Evolutionary conservation across 2,888 invertebrate genomes (phyloP).

Genomic region (Eristalis intricaria): DNA sequence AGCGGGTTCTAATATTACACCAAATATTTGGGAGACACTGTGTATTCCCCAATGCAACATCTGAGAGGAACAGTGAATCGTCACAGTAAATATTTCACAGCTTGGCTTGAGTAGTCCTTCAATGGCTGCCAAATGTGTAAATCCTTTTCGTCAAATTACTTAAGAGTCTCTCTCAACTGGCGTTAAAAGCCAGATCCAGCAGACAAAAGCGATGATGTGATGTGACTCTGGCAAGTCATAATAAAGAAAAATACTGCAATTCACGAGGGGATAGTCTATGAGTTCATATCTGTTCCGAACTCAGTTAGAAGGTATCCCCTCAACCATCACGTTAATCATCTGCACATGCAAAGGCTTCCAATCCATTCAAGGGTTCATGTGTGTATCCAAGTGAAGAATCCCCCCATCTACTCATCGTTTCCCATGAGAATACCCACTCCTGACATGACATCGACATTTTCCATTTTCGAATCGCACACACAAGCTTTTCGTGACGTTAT

Average conservation of each 20-base stretch:
- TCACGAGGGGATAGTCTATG: background rate
- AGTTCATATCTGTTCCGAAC: background rate
- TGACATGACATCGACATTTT: background rate
- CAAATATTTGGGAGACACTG: too few relatives aligned
- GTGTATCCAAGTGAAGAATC: background rate
- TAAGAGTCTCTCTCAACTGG: background rate
- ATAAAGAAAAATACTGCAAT: background rate
- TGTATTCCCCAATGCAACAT: too few relatives aligned
- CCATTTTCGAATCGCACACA: background rate
- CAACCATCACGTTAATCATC: background rate
- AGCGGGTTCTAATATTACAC: too few relatives aligned
- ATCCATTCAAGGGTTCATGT: background rate
- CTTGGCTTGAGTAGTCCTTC: too few relatives aligned
- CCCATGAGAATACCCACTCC: background rate
- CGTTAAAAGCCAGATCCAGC: background rate
- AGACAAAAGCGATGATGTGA: background rate
- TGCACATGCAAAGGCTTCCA: background rate
- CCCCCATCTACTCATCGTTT: background rate
- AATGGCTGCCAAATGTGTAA: too few relatives aligned
- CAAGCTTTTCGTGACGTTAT: background rate
- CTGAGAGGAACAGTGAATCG: too few relatives aligned
- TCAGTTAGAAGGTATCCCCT: background rate
- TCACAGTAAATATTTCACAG: too few relatives aligned
- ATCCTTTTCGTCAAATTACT: too few relatives aligned
- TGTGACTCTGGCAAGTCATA: background rate